These are phyloP conservation scores for Falco berigora DNA, from an alignment of 2,797 vertebrate genomes.

Conservation along the genomic window DNA sequence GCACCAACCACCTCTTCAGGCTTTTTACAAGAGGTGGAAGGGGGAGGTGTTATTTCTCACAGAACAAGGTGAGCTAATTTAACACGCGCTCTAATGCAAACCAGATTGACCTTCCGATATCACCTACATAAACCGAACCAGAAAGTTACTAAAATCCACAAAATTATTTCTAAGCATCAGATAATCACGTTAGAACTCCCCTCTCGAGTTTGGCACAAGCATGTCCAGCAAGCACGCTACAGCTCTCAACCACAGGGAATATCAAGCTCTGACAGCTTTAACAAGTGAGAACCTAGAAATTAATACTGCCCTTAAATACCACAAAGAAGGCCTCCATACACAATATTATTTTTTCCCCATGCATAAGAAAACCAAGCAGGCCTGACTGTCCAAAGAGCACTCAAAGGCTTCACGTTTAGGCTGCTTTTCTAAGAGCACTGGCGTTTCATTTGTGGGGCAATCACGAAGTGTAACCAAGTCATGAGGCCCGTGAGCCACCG, in stretches of 20 bases:
- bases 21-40: no score
- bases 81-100: neutral
- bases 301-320: fast-evolving
- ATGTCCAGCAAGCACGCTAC: fast-evolving
- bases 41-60: fast-evolving
- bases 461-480: fast-evolving
- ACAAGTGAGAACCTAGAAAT: fast-evolving
- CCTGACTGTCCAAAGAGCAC: neutral
- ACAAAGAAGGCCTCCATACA: fast-evolving
- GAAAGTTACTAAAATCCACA: neutral
- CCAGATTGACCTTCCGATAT: fast-evolving
- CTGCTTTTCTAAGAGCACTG: fast-evolving
- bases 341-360: no score
- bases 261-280: neutral
- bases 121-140: fast-evolving
- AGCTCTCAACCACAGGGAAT: neutral
- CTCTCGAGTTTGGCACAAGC: fast-evolving
- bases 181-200: neutral
- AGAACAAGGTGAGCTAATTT: neutral
- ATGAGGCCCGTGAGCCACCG: fast-evolving
- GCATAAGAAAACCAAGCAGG: fast-evolving
- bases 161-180: neutral
- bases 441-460: neutral
- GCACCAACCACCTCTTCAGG: neutral
- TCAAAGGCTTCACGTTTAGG: fast-evolving